phyloP scores from a whole-genome alignment of 2,113 vertebrate genomes.

The Nannospalax galili region DNA sequence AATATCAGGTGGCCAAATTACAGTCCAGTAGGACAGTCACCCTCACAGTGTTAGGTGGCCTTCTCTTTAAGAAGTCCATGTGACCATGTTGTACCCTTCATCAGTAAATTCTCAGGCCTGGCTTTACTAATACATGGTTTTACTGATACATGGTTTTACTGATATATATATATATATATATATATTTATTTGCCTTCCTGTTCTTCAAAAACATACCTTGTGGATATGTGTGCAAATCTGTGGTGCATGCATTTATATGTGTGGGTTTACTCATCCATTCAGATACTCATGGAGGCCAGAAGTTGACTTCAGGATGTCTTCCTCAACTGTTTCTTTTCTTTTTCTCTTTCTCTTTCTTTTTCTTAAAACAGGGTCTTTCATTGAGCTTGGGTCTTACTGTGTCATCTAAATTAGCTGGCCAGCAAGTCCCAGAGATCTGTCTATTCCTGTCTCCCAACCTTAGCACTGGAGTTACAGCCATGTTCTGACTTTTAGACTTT shows the following conservation, averaged over 20 bases:
- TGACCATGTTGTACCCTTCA: background rate
- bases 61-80: background rate
- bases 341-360: background rate
- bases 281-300: background rate
- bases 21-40: background rate
- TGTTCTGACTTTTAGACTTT: too few species aligned
- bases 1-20: background rate
- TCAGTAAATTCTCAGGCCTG: background rate
- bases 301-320: background rate
- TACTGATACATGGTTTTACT: too few species aligned
- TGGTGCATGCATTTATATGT: background rate
- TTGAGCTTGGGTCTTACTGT: background rate
- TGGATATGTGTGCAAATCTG: too few species aligned
- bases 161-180: background rate
- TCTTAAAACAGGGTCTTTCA: background rate
- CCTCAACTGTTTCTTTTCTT: background rate
- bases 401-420: background rate
- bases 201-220: too few species aligned
- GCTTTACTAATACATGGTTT: background rate
- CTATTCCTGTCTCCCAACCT: background rate
- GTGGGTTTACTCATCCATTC: background rate
- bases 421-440: background rate
- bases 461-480: background rate
- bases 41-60: background rate
- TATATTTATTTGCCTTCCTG: too few species aligned